phyloP scores from a whole-genome alignment of 1,140 invertebrate species.

The Campoletis sonorensis region DNA sequence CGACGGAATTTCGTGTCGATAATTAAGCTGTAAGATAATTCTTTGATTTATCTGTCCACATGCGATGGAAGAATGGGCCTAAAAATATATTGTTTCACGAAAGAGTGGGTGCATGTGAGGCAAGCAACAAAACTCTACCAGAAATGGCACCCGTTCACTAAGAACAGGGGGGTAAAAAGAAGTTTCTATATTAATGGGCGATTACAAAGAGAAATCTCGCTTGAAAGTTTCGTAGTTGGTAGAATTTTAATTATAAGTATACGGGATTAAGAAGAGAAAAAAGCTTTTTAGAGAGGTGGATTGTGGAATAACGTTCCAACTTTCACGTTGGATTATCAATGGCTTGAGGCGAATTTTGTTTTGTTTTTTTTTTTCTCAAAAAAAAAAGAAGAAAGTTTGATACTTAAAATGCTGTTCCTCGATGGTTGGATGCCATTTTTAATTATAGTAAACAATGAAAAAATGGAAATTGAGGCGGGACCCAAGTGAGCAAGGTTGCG shows the following conservation, averaged over 20 bases:
- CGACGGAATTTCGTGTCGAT: background rate
- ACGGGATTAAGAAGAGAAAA: background rate
- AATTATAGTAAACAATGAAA: background rate
- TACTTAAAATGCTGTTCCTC: conserved; percentile 39
- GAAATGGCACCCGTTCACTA: background rate
- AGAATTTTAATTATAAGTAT: conserved; percentile 12
- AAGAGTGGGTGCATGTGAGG: background rate
- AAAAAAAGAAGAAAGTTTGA: background rate
- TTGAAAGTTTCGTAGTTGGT: conserved; percentile 29
- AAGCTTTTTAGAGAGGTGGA: conserved; percentile 30
- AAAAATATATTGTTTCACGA: background rate
- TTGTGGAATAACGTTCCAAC: background rate
- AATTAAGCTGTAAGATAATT: conserved; percentile 2
- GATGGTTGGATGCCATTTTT: conserved; percentile 26
- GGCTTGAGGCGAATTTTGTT: conserved; percentile 14
- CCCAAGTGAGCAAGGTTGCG: background rate
- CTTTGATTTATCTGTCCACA: background rate
- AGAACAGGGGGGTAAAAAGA: background rate
- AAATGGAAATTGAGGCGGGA: background rate
- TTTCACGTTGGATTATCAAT: conserved; percentile 30
- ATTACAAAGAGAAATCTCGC: conserved; percentile 28
- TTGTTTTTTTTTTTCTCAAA: conserved; percentile 27
- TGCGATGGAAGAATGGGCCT: background rate
- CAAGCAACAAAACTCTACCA: background rate
- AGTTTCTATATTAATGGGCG: background rate